phyloP scores from a whole-genome alignment of 2,113 vertebrate species.

The Pyxicephalus adspersus region DNA sequence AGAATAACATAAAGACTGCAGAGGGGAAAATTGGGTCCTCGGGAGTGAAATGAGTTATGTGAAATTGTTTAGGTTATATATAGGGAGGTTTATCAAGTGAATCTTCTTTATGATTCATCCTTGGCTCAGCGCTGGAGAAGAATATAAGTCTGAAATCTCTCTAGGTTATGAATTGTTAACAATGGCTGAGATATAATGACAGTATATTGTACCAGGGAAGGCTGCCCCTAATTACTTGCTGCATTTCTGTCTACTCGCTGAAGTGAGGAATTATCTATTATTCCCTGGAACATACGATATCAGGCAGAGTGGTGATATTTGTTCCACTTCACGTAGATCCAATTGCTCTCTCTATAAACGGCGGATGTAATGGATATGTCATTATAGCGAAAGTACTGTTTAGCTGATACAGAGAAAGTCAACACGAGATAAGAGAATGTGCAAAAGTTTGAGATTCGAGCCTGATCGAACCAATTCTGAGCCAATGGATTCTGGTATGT shows the following conservation, averaged over 20 bases:
- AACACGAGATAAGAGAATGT: no score
- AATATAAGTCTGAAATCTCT: background rate
- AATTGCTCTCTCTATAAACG: slow-evolving; percentile 21
- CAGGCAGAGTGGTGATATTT: background rate
- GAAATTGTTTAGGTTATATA: background rate
- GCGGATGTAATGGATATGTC: no score
- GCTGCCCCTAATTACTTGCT: background rate
- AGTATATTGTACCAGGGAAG: background rate
- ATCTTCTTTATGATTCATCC: slow-evolving; percentile 17
- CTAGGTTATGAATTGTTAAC: slow-evolving; percentile 10
- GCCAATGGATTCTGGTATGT: no score
- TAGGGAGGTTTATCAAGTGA: background rate
- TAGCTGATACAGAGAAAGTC: no score
- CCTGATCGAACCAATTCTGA: no score
- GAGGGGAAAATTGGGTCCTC: background rate
- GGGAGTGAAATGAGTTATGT: background rate
- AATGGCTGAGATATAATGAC: slow-evolving; percentile 16
- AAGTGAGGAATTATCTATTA: slow-evolving; percentile 10
- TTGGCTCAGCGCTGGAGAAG: background rate
- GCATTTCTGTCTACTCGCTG: background rate
- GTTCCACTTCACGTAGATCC: slow-evolving; percentile 20
- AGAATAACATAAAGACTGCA: background rate
- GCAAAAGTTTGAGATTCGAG: no score
- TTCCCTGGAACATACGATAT: background rate
- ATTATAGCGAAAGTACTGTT: no score